phyloP scores from a whole-genome alignment of 2,797 vertebrate species.

The Masticophis lateralis region DNA sequence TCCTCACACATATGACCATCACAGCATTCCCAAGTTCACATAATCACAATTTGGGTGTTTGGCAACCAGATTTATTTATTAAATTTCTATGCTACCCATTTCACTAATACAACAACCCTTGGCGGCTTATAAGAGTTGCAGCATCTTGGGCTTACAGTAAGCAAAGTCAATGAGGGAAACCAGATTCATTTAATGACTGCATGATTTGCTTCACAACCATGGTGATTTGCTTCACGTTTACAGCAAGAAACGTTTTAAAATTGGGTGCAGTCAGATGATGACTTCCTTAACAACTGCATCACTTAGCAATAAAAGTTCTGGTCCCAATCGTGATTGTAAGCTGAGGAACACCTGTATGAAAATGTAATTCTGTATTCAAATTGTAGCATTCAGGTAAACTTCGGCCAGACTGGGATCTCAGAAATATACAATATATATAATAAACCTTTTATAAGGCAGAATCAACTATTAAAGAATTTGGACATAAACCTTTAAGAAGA shows the following conservation, averaged over 20 bases:
- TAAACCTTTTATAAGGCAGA: not conserved
- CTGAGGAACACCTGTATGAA: not conserved
- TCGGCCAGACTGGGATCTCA: not conserved
- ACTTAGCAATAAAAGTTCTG: not conserved
- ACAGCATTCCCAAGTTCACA: not conserved
- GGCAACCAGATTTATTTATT: not conserved
- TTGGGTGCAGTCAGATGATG: not conserved
- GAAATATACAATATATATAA: not conserved
- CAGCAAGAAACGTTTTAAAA: not conserved
- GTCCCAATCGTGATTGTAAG: not conserved
- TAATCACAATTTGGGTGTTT: not conserved
- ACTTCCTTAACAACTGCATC: not conserved
- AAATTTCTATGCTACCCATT: not conserved
- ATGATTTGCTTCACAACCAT: not conserved
- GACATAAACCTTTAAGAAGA: not conserved
- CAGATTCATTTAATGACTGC: not conserved
- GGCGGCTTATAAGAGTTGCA: not conserved
- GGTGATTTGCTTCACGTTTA: not conserved
- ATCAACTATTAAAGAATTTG: not conserved
- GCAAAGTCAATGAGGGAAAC: not conserved
- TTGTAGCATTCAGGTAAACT: not conserved
- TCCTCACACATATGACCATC: not conserved
- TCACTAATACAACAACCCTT: not conserved
- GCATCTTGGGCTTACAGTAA: not conserved
- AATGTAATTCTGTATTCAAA: not conserved